phyloP scores from a whole-genome alignment of 2,797 vertebrate species.

The Sylvia borin region DNA sequence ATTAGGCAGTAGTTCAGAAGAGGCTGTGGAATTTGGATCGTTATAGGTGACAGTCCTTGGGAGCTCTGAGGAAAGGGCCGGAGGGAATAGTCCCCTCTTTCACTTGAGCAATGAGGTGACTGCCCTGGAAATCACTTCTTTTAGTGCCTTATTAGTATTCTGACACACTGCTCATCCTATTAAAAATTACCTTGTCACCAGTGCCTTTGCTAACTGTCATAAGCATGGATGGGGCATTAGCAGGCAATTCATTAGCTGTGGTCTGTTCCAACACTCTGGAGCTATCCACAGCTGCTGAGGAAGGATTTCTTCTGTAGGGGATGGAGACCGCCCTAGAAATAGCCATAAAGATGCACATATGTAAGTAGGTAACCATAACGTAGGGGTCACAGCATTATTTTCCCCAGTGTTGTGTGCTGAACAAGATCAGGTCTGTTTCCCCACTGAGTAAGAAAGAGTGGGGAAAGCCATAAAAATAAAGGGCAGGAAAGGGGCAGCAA shows the following conservation, averaged over 20 bases:
- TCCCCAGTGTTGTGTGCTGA: background rate
- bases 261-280: background rate
- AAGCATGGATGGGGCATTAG: constrained; percentile 41
- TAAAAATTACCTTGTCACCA: constrained; percentile 57
- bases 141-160: constrained; percentile 64
- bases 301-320: background rate
- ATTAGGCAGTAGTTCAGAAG: constrained; percentile 26
- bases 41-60: constrained; percentile 16
- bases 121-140: constrained; percentile 24
- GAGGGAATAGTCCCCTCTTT: constrained; percentile 26
- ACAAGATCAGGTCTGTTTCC: background rate
- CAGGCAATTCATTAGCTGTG: constrained; percentile 39
- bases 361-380: background rate
- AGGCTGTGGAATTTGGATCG: background rate
- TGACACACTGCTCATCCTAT: constrained; percentile 48
- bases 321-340: background rate
- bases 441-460: background rate
- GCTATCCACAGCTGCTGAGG: background rate
- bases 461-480: background rate
- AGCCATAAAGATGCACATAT: background rate
- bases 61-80: background rate
- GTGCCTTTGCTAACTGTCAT: constrained; percentile 48
- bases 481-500: background rate
- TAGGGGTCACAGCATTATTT: background rate
- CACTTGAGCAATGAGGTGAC: constrained; percentile 22